A percentile compares a stretch with the other conserved stretches of the same genome.
phyloP scores from a whole-genome alignment of 1,140 invertebrate genomes.

The Drosophila lacertosa region DNA sequence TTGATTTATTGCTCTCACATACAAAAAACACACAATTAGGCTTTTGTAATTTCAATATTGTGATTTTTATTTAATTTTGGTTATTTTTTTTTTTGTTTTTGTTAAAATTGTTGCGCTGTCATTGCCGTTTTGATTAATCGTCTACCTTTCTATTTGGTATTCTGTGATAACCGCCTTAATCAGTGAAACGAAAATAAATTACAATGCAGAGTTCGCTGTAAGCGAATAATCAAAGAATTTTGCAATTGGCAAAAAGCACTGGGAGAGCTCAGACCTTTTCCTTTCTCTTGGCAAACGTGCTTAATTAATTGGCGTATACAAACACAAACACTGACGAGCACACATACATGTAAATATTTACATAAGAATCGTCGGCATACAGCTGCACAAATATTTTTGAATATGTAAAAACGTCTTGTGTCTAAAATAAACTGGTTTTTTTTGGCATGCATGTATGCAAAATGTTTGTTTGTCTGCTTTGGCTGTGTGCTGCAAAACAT shows the following conservation, averaged over 20 bases:
- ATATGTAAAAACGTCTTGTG: conserved; percentile 12
- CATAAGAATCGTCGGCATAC: conserved; percentile 12
- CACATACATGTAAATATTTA: conserved; percentile 21
- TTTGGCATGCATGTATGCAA: conserved; percentile 6
- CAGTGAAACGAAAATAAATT: conserved; percentile 16
- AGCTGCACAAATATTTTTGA: conserved; percentile 25
- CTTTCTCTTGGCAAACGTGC: conserved; percentile 11
- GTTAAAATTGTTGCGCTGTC: not conserved
- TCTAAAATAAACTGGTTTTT: conserved; percentile 20
- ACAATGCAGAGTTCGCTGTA: not conserved
- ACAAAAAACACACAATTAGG: not conserved
- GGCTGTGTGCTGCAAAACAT: not conserved
- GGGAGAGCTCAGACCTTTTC: not conserved
- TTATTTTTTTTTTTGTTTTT: not conserved
- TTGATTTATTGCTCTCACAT: conserved; percentile 24
- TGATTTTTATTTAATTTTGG: too few relatives aligned
- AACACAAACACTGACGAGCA: not conserved
- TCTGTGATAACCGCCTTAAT: conserved; percentile 11
- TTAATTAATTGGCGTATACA: conserved; percentile 20
- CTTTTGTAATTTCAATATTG: too few relatives aligned
- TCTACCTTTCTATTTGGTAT: conserved; percentile 10
- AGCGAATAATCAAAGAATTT: conserved; percentile 12
- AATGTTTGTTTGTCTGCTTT: conserved; percentile 1
- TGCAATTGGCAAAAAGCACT: conserved; percentile 24
- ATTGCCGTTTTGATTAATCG: not conserved